Conservation (phyloP, 2,113 vertebrate species). For the Pogonocichla stellata region DNA sequence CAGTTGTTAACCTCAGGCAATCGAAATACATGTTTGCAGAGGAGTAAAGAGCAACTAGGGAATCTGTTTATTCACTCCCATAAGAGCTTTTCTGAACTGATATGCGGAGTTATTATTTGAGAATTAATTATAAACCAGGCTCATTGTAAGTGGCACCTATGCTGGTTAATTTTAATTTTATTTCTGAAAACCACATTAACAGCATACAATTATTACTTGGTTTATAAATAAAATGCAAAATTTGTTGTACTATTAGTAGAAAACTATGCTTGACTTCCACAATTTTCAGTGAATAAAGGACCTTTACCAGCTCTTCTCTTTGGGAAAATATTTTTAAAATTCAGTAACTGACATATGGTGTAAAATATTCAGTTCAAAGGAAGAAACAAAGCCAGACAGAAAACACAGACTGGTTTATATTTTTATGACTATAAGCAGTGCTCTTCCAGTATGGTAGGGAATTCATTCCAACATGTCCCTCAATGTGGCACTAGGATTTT, state of each 20-base stretch:
- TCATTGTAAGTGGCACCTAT: neutral
- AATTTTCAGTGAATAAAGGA: neutral
- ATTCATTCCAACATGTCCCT: neutral
- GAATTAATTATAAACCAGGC: conserved; percentile 6
- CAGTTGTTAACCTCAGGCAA: conserved; percentile 17
- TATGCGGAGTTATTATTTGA: neutral
- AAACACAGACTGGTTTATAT: neutral
- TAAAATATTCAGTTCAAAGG: conserved; percentile 19
- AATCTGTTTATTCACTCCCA: conserved; percentile 1
- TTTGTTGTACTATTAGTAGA: neutral
- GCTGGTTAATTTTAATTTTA: neutral
- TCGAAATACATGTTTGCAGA: conserved; percentile 10
- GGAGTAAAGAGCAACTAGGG: neutral
- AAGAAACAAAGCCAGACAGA: conserved; percentile 15
- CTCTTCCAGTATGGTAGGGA: neutral
- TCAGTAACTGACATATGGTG: neutral
- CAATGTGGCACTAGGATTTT: neutral
- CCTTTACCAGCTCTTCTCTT: neutral
- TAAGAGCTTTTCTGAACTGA: conserved; percentile 3
- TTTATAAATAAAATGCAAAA: neutral
- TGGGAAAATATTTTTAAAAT: conserved; percentile 1
- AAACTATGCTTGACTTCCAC: neutral
- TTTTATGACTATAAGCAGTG: neutral
- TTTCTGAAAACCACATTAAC: neutral
- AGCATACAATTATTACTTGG: neutral